Evolutionary conservation across 1,140 invertebrate genomes (phyloP), one percentile per base, ranked within the genome.

Genomic region (Pseudomyrmex pallidus): DNA sequence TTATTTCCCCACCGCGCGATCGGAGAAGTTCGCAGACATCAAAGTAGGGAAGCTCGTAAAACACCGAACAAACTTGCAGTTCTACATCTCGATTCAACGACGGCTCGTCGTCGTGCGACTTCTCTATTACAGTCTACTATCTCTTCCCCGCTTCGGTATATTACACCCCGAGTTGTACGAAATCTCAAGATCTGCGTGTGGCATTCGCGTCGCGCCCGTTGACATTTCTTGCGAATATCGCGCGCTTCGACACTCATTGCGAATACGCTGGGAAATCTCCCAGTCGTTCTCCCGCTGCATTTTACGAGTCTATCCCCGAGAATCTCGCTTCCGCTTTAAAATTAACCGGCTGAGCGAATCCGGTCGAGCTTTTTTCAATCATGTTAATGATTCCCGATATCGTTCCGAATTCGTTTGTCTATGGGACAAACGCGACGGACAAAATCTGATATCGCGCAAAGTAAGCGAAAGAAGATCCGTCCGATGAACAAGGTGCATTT

Each of bases 11-110:
- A 7, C 35, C 13, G 44, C 13, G 44, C 46, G 64, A 59, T 70
- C 54, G 64, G 20, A 8, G 15, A 72, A 72, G 76, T 80, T 80
- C 12, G 66, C 22, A 20, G 54, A 46, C 66, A 72, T 80, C 76
- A 80, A 80, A 80, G 76, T 72, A 35, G 66, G 66, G 54, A 72
- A 72, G 54, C n/a, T 80, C 76, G 66, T 80, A 80, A 80, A 80
- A 80, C 44, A 72, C 8, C 44, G 66, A 72, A 25, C 22, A 72
- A 80, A 80, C 76, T 80, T 70, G n/a, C 54, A 57, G 76, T 50
- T 44, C 76, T 72, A 59, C 35, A 72, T 80, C 44, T 59, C 54
- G 54, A 20, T 57, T 61, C 64, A 52, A 46, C 20, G 20, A 13
- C 74, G 44, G 64, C 44, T 35, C 10, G 20, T 50, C 13, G 50